Base-by-base conservation (phyloP, 2,888 invertebrate genomes). In the Zygothrica quintamaculata region DNA sequence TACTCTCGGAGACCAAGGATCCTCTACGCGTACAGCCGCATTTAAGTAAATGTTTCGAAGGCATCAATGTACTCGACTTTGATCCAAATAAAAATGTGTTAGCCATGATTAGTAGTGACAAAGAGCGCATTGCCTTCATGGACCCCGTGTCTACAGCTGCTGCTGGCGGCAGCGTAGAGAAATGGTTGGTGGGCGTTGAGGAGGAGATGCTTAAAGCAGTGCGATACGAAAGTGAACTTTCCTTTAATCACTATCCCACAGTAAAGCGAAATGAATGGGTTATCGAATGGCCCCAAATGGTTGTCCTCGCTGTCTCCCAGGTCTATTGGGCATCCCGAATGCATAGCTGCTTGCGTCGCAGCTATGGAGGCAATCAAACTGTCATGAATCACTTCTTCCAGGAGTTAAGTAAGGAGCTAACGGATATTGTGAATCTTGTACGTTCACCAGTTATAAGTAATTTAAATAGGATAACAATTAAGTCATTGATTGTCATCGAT, bases 1-100 rank as follows among this genome's bases (percentile, higher is more conserved):
- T 96, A 67, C 90, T 96, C 16, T 94, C 95, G 0, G 94, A 95
- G 89, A 93, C 94, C 1, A 93, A 93, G 84, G 93, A 94, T 87
- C 93, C 93, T 0, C 73, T 92, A 8, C 91, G 93, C 44, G 93
- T 94, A 3, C 93, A 93, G 72, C 93, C 93, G 0, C 93, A 93
- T 87, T 87, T 95, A 39, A 93, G 92, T 79, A 95, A 95, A 88
- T 95, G 94, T 87, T 95, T 95, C 84, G 93, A 94, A 80, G 95
- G 94, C 5, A 93, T 95, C 52, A 92, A 92, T 37, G 92, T 92
- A 61, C 89, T 95, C 6, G 89, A 89, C 46, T 90, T 92, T 37
- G 90, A 94, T 74, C 62, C 89, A 0, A 89, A 91, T 12, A 89
- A 92, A 39, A 92, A 93, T 84, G 94, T 95, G 15, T 88, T 91